A percentile compares a stretch with the other conserved stretches of the same genome.
Conservation (phyloP, 2,113 vertebrate genomes). For the Conger conger region DNA sequence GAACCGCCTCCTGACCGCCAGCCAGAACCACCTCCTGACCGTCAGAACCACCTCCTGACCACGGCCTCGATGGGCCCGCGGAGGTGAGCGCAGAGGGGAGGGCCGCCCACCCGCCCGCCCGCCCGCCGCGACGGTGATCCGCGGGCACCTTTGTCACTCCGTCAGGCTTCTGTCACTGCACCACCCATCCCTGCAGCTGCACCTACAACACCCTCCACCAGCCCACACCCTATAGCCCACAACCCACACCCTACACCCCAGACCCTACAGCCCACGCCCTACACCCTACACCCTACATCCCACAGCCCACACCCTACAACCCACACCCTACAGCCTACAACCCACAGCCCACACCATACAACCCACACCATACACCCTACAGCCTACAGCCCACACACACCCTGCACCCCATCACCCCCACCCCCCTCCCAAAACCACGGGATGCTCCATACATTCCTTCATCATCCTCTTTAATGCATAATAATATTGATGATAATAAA, state of each 20-base stretch:
- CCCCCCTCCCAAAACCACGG: too few species aligned
- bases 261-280: background rate
- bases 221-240: too few species aligned
- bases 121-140: constrained; percentile 66
- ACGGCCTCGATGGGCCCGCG: background rate
- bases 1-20: too few species aligned
- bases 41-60: too few species aligned
- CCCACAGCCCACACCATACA: too few species aligned
- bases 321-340: background rate
- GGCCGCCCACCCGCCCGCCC: background rate
- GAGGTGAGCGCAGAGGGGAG: background rate
- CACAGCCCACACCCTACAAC: background rate
- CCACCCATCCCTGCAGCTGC: background rate
- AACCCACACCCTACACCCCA: too few species aligned
- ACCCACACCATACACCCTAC: background rate
- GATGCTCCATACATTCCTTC: background rate
- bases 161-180: background rate
- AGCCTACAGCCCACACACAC: too few species aligned
- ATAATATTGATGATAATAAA: too few species aligned
- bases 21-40: background rate
- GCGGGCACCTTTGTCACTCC: constrained; percentile 68
- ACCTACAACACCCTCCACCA: background rate
- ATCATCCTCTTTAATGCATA: too few species aligned
- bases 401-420: too few species aligned
- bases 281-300: background rate